Percentiles rank a stretch among this genome's conserved stretches.
Evolutionary conservation across 1,140 invertebrate genomes (phyloP).

Genomic region (Drosophila nikananu): DNA sequence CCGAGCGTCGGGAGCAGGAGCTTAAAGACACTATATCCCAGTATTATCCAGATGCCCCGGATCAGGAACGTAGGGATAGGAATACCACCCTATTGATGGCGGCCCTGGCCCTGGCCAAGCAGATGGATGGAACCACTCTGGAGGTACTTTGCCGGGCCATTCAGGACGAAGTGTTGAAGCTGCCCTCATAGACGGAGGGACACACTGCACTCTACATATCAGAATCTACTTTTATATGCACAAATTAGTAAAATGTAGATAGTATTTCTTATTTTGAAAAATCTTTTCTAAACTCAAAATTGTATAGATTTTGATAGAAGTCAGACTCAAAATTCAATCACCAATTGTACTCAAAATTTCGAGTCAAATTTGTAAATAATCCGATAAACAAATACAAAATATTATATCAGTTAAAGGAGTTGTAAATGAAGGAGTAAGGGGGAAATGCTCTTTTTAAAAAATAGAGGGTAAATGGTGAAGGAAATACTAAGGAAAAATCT

Average conservation of each 20-base stretch:
- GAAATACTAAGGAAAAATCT: background rate
- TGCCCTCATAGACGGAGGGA: no score
- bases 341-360: no score
- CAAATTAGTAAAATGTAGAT: background rate
- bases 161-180: background rate
- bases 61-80: background rate
- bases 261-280: background rate
- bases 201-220: no score
- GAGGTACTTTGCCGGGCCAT: background rate
- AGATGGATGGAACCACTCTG: background rate
- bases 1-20: background rate
- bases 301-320: background rate
- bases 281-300: no score
- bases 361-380: background rate
- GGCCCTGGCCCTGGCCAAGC: background rate
- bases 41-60: background rate
- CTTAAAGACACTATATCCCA: background rate
- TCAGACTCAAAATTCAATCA: background rate
- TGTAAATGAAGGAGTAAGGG: background rate
- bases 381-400: background rate
- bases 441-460: background rate
- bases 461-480: background rate
- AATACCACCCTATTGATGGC: background rate
- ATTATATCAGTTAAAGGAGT: background rate
- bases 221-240: background rate